These are phyloP conservation scores for Drosophila vallismaia DNA, from an alignment of 2,888 invertebrate species.

Conservation along the genomic window DNA sequence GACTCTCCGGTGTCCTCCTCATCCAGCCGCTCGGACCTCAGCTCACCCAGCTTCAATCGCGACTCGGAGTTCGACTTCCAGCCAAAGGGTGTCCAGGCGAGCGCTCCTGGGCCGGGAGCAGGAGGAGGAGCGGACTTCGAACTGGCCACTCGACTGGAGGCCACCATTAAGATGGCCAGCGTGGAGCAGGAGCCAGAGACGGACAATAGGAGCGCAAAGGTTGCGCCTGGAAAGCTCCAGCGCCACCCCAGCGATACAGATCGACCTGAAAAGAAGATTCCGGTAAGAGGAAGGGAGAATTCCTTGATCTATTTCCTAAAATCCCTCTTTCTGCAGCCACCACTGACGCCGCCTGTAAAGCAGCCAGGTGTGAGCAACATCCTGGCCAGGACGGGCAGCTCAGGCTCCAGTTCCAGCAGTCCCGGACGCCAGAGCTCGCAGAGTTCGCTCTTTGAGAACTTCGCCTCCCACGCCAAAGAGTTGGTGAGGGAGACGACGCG, in stretches of 20 bases:
- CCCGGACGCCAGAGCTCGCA: conserved; percentile 90
- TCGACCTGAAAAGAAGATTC: conserved; percentile 71
- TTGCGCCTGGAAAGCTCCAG: conserved; percentile 86
- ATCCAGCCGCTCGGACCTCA: conserved; percentile 89
- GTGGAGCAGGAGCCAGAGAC: conserved; percentile 89
- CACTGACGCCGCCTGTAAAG: conserved; percentile 71
- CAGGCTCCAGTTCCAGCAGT: conserved; percentile 86
- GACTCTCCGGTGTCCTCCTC: conserved; percentile 91
- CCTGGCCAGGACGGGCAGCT: conserved; percentile 87
- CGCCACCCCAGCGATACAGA: conserved; percentile 73
- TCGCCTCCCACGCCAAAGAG: conserved; percentile 94
- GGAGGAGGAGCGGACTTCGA: conserved; percentile 54
- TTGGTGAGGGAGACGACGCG: conserved; percentile 93
- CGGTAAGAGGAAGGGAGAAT: conserved; percentile 66
- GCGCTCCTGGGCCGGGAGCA: conserved; percentile 54
- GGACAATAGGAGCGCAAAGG: conserved; percentile 86
- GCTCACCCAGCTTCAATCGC: conserved; percentile 88
- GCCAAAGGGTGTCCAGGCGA: conserved; percentile 74
- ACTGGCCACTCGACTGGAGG: conserved; percentile 76
- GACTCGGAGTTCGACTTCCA: conserved; percentile 88
- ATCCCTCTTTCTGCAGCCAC: conserved; percentile 52
- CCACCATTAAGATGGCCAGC: conserved; percentile 79
- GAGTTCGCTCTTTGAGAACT: conserved; percentile 93
- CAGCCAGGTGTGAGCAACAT: conserved; percentile 84
- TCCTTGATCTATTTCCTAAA: background rate